Evolutionary conservation across 2,888 invertebrate genomes (phyloP), one percentile per base, ranked within the genome.

Genomic region (Agrilus cyanescens): DNA sequence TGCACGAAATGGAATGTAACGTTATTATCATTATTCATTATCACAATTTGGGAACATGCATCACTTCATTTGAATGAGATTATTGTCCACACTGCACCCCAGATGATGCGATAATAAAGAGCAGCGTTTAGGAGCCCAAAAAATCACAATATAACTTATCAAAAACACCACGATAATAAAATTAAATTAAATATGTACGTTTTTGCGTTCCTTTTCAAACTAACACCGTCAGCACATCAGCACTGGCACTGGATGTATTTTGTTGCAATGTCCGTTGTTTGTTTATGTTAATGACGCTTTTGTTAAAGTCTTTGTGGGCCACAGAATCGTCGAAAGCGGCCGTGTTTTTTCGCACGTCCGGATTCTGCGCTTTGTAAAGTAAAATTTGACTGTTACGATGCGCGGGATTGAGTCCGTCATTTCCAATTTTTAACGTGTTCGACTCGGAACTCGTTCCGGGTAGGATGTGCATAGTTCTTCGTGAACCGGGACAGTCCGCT

Each of bases 351-450:
- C 84, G 76, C 64, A 85, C 82, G 63, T 87, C 87, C 39, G 83
- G 79, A 65, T 86, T 85, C 62, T 85, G 86, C 47, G 87, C 83
- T 69, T 89, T 88, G 68, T 85, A 86, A 49, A 86, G 71, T 64
- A 81, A 69, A 53, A 82, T 78, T 57, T 78, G 75, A 48, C 74
- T 76, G 57, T 71, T 73, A 34, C 75, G 66, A 56, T 75, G 75
- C 16, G 65, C 62, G 12, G 66, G 62, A 47, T 66, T 66, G 25
- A 68, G 52, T 10, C 66, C 66, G 41, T 65, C 63, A 36, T 57
- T 56, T 40, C 59, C 33, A 14, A 62, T 49, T 47, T 63, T 63
- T 5, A 63, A 45, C 18, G 58, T 53, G 38, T 59, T 58, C 32
- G 47, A 53, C 18, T 62, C 61, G 12, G 60, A 56, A 50, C 66